Evolutionary conservation across 2,113 vertebrate species (phyloP), one percentile per base, ranked within the genome.

Genomic region (Arenaria interpres): DNA sequence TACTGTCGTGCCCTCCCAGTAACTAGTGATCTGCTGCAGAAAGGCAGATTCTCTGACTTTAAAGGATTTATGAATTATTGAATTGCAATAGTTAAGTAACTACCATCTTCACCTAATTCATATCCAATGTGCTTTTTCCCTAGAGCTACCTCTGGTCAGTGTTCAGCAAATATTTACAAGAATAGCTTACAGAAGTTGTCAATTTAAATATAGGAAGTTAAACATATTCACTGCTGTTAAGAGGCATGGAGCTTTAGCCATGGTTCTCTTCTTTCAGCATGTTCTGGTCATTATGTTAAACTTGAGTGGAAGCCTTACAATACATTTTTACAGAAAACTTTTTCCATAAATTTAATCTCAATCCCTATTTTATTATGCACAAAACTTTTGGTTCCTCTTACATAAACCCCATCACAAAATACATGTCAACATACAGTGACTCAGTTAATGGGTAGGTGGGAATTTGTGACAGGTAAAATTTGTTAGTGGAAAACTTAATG

Each of bases 381-480:
- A 91, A 91, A 88, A 95, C 80, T 91, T 95, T 76, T 73, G 62
- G 84, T 66, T 71, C 68, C 67, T 87, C 85, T 97, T 97, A 95
- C 74, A 96, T 97, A 96, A 97, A 95, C 24, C 81, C 91, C 94
- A 85, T 83, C 73, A 73, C 77, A 82, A 74, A 93, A 90, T 95
- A 69, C 7, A 0, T 91, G 95, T 89, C 95, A 97, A 95, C 87
- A 94, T 95, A 63, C 77, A 79, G 74, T 97, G 97, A 97, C 91
- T 97, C 97, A 97, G 89, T 95, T 94, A 95, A 96, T 69, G 50
- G 87, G 94, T 97, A 88, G 97, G 96, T 96, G 92, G 93, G 92
- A 95, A 95, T 95, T 76, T 33, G 59, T 95, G 94, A 95, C 95
- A 97, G 80, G 88, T 92, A 95, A 85, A 93, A 95, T 93, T 95